Percentiles rank a stretch among this genome's conserved stretches.
Evolutionary conservation across 2,888 invertebrate genomes (phyloP).

Genomic region (Phymatocera aterrima): DNA sequence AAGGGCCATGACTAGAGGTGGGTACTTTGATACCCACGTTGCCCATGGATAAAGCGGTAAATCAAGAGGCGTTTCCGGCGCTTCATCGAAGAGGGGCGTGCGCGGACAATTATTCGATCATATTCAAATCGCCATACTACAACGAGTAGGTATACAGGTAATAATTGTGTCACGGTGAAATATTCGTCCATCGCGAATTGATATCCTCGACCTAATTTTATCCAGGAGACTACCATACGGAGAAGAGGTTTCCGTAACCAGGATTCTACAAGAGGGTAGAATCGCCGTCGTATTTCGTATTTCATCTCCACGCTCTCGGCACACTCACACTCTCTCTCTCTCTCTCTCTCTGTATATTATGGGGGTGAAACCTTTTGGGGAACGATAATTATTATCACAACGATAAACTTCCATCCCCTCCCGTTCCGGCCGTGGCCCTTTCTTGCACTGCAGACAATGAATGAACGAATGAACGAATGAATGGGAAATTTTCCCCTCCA

Average conservation of each 20-base stretch:
- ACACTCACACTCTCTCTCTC: no score
- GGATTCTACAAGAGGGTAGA: not conserved
- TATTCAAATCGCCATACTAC: not conserved
- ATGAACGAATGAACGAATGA: no score
- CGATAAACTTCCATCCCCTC: not conserved
- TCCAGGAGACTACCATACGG: no score
- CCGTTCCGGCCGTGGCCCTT: no score
- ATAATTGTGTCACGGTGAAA: no score
- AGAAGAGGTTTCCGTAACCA: not conserved
- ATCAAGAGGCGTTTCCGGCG: conserved; percentile 22
- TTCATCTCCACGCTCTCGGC: no score
- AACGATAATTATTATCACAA: not conserved
- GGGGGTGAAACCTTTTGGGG: not conserved
- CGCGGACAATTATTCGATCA: not conserved
- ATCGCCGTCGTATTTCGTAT: not conserved
- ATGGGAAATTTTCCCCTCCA: not conserved
- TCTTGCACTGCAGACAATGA: not conserved
- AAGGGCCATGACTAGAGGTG: conserved; percentile 2
- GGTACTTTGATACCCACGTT: conserved; percentile 15
- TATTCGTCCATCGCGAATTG: not conserved
- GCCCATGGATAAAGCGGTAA: conserved; percentile 4
- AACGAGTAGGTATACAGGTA: not conserved
- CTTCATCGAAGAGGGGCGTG: not conserved
- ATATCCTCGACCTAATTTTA: not conserved
- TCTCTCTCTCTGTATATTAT: no score